Percentiles rank a stretch among this genome's conserved stretches.
Evolutionary conservation across 2,888 invertebrate species (phyloP).

Genomic region (Leptinotarsa haldemani): DNA sequence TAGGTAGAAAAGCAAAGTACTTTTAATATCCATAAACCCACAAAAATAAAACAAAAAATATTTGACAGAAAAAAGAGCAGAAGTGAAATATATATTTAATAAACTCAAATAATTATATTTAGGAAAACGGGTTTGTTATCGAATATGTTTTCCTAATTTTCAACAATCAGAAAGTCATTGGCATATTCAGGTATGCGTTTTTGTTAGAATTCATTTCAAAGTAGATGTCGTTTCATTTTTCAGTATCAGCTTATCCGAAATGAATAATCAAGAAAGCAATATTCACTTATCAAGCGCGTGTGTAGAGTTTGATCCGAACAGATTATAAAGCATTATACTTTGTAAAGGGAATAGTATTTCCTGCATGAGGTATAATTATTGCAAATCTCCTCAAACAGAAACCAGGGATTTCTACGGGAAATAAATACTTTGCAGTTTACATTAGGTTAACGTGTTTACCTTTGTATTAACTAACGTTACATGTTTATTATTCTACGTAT

Average conservation of each 20-base stretch:
- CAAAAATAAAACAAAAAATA: too few species aligned
- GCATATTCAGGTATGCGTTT: too few species aligned
- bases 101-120: too few species aligned
- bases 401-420: slow-evolving; percentile 31
- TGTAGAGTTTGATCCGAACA: slow-evolving; percentile 18
- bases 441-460: slow-evolving; percentile 43
- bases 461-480: slow-evolving; percentile 41
- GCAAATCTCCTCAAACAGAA: slow-evolving; percentile 37
- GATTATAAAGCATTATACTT: slow-evolving; percentile 23
- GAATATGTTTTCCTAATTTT: too few species aligned
- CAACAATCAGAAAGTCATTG: too few species aligned
- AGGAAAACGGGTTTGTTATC: too few species aligned
- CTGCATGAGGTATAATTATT: slow-evolving; percentile 32
- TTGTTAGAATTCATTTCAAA: too few species aligned
- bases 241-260: background rate
- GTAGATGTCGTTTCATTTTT: background rate
- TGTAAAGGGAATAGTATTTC: slow-evolving; percentile 30
- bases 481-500: slow-evolving; percentile 43
- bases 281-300: slow-evolving; percentile 3
- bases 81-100: too few species aligned
- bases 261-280: background rate
- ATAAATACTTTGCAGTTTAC: slow-evolving; percentile 42
- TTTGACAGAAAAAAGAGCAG: too few species aligned
- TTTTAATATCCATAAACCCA: too few species aligned
- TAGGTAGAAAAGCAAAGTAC: too few species aligned